These are phyloP conservation scores for Rhagoletis pomonella DNA, from an alignment of 1,140 invertebrate species.

Conservation along the genomic window DNA sequence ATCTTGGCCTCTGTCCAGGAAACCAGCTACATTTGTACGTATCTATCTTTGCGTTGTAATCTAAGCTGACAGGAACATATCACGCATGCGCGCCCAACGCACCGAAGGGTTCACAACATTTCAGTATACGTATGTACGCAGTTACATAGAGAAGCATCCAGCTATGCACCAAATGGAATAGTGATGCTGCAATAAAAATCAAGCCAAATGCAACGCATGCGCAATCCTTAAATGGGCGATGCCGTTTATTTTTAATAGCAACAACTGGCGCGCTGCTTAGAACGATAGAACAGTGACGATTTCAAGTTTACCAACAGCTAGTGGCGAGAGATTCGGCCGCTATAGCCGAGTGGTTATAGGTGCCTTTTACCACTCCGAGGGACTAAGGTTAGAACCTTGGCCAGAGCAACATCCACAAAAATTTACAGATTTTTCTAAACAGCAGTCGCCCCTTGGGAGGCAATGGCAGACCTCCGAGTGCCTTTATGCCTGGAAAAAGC, in stretches of 20 bases:
- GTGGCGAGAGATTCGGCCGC: neutral
- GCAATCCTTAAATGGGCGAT: neutral
- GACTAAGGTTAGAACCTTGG: no score
- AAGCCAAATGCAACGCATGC: neutral
- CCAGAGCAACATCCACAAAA: no score
- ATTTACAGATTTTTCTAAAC: no score
- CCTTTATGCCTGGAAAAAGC: no score
- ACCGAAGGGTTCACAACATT: conserved; percentile 10
- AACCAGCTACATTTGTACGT: no score
- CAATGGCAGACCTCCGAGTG: no score
- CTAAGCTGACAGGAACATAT: conserved; percentile 27
- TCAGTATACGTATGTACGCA: neutral
- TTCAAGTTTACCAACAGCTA: neutral
- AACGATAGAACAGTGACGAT: neutral
- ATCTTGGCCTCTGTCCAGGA: neutral
- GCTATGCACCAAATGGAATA: neutral
- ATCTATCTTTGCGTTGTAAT: neutral
- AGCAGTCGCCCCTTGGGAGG: no score
- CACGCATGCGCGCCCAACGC: conserved; percentile 2
- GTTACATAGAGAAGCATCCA: neutral
- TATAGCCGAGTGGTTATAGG: no score
- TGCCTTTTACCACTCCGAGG: no score
- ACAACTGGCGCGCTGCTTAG: neutral
- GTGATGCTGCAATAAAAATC: neutral
- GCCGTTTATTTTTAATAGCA: neutral